Conservation (phyloP, 2,797 vertebrate species). For the Spinus pinus region DNA sequence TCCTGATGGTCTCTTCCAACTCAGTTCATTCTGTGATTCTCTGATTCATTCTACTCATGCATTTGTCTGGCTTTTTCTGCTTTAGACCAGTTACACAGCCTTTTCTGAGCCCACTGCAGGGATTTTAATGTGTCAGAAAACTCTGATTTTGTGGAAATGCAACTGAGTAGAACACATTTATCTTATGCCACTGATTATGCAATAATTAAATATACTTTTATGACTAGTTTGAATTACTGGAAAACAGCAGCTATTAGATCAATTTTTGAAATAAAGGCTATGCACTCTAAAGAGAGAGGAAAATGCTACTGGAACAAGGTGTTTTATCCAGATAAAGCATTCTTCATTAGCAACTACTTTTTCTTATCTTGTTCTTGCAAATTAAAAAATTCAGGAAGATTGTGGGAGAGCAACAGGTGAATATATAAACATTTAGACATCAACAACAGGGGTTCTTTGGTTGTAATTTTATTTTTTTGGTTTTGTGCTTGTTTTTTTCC, state of each 20-base stretch:
- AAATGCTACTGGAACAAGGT: neutral
- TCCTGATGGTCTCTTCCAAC: neutral
- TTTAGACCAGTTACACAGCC: neutral
- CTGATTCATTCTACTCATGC: neutral
- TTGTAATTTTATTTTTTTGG: neutral
- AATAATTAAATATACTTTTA: constrained; percentile 23
- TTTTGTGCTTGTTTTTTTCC: neutral
- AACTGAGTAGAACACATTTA: constrained; percentile 2
- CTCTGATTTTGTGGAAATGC: neutral
- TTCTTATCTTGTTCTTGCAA: neutral
- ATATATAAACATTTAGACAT: neutral
- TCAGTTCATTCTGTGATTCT: neutral
- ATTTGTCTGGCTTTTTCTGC: neutral
- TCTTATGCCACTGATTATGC: constrained; percentile 30
- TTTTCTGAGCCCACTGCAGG: neutral
- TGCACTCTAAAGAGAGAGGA: neutral
- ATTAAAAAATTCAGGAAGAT: neutral
- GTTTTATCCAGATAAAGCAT: constrained; percentile 31
- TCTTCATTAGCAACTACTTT: neutral
- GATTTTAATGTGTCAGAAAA: neutral
- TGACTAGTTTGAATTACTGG: constrained; percentile 7
- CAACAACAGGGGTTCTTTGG: rapidly evolving
- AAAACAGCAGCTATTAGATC: constrained; percentile 26
- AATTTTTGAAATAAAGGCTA: neutral
- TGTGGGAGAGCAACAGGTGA: neutral